phyloP scores from a whole-genome alignment of 2,113 vertebrate genomes.

The Prinia subflava region DNA sequence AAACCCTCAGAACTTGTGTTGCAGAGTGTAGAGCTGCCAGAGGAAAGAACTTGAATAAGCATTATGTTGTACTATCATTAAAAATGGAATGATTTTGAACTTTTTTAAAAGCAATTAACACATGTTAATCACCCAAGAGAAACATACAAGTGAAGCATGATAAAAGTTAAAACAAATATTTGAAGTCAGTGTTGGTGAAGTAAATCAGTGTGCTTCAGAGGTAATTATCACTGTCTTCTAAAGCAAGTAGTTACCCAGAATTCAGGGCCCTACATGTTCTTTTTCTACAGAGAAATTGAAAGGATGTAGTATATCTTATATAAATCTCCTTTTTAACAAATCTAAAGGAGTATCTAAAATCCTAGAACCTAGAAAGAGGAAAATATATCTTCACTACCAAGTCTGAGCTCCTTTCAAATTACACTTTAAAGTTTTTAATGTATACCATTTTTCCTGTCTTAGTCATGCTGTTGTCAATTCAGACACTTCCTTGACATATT shows the following conservation, averaged over 20 bases:
- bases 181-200: background rate
- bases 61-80: background rate
- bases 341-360: background rate
- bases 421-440: background rate
- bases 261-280: rapidly evolving
- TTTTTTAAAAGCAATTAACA: background rate
- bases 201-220: background rate
- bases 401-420: background rate
- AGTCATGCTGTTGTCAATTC: background rate
- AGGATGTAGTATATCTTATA: background rate
- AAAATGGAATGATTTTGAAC: background rate
- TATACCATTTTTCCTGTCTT: background rate
- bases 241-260: background rate
- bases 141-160: background rate
- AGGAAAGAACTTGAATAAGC: background rate
- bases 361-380: background rate
- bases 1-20: background rate
- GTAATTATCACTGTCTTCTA: background rate
- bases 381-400: background rate
- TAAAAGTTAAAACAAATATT: background rate
- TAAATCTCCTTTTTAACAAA: background rate
- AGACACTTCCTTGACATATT: background rate
- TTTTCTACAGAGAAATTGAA: background rate
- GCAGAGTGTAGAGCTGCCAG: background rate
- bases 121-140: background rate